Base-by-base conservation (phyloP, 2,888 invertebrate genomes). In the Halictus ligatus region DNA sequence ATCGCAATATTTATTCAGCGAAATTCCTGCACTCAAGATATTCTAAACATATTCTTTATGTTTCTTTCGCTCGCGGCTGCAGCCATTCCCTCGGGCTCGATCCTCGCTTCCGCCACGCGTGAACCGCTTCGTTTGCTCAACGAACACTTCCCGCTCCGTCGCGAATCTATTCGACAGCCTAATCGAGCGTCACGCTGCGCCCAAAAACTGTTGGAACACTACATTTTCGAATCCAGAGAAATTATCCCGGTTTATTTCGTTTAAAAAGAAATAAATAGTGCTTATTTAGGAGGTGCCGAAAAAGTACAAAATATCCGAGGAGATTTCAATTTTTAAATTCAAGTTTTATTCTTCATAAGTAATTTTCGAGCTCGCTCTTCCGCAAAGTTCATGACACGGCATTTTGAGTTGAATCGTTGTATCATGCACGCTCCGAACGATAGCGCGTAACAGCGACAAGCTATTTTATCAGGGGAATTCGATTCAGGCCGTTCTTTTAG, bases 1-100 rank as follows among this genome's bases (percentile, higher is more conserved):
- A 87, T 83, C 84, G 83, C 84, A 75, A 83, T 78, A 85, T 83
- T 88, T 91, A 87, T 88, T 88, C 83, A 83, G 73, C 81, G 84
- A 87, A 86, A 89, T 87, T 89, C 89, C 79, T 82, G 69, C 76
- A 75, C 64, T 89, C 77, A 84, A 88, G 84, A 79, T 79, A 79
- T 80, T 77, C 83, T 60, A 64, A 75, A 78, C 85, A 82, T 82
- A 85, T 85, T 86, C 85, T 85, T 85, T 80, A 78, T 75, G 79
- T 73, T 69, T 81, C 78, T 80, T 81, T 21, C 50, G 73, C 78
- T 35, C 60, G 54, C 54, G 40, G 75, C 46, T 48, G 60, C 85
- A 58, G 75, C 58, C 71, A 69, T 67, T 64, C 84, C 83, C 35
- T 25, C 67, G 18, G 69, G 85, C 80, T 77, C 74, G 60, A 81